Conservation (phyloP, 1,140 invertebrate species). For the Caenorhabditis briggsae region DNA sequence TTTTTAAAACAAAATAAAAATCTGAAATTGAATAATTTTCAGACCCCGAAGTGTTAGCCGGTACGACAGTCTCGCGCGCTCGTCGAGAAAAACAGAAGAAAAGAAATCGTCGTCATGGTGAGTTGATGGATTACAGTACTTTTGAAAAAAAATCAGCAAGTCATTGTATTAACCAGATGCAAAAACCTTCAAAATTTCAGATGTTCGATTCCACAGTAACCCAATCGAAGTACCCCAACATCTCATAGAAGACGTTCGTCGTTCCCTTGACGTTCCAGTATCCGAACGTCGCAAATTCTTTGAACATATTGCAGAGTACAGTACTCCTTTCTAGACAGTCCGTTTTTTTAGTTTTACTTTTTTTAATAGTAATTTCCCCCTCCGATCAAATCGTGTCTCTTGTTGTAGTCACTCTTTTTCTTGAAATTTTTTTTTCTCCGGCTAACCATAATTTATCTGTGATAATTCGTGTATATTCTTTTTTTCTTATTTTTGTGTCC, state of each 20-base stretch:
- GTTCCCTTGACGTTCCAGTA: slow-evolving; percentile 71
- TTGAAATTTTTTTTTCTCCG: slow-evolving; percentile 6
- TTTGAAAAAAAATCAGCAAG: not conserved
- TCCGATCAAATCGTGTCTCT: slow-evolving; percentile 21
- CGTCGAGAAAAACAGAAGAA: slow-evolving; percentile 56
- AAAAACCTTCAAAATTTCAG: slow-evolving; percentile 66
- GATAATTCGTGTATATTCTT: slow-evolving; percentile 4
- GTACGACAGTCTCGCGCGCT: slow-evolving; percentile 49
- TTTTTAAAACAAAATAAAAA: not conserved
- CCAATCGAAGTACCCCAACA: slow-evolving; percentile 67
- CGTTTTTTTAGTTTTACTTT: not conserved
- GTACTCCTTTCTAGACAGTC: slow-evolving; percentile 60
- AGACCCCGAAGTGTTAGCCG: slow-evolving; percentile 52
- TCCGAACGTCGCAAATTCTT: slow-evolving; percentile 75
- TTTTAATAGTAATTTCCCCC: not conserved
- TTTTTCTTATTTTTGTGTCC: not conserved
- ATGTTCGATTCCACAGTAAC: slow-evolving; percentile 76
- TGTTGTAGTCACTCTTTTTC: not conserved
- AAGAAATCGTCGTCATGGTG: slow-evolving; percentile 61
- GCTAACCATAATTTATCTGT: slow-evolving; percentile 28
- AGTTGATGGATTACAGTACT: not conserved
- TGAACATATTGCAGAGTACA: slow-evolving; percentile 75
- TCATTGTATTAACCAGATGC: not conserved
- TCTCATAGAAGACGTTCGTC: slow-evolving; percentile 63
- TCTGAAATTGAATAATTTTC: slow-evolving; percentile 13